Evolutionary conservation across 1,140 invertebrate species (phyloP), one percentile per base, ranked within the genome.

Genomic region (Campodea augens): DNA sequence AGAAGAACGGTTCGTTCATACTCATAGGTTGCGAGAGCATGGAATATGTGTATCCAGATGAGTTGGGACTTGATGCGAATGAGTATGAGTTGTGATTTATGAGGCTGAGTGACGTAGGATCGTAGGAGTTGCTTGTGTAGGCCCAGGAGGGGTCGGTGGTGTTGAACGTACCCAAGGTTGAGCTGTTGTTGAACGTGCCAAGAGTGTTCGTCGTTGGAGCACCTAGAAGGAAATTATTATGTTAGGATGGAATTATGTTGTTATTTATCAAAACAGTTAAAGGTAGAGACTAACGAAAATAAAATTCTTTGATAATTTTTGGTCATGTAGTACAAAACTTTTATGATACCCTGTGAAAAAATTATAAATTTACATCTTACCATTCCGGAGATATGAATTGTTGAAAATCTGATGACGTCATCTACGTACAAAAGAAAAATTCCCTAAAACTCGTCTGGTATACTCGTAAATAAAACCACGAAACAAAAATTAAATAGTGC

Each of bases 1-100:
- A 29, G 45, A 51, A 51, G 44, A 51, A 47, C 38, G 47, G 41
- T 5, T 51, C 50, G 25, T 51, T 49, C 41, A 51, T 51, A 2
- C 38, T 44, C 44, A 51, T 43, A 4, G 50, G 41, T 25, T 51
- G 50, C 19, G 50, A 49, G 23, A 51, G 50, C 47, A 51, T 49
- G 3, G 50, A 47, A 25, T 51, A 51, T 38, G 29, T 43, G 25
- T 51, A 51, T 13, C 48, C 44, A n/a, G 27, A 7, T n/a, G 50
- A 44, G 41, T 43, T 46, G 45, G 48, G 50, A 25, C 49, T 51
- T 44, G 47, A 24, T 3, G 50, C 43, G 38, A 51, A 51, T 4
- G 47, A 27, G 45, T 51, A 51, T 0, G 50, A 44, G 25, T 47
- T 40, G 2, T 47, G 47, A 2, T 45, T 44, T 25, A 51, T 41